Percentiles rank a stretch among this genome's conserved stretches.
Conservation (phyloP, 2,113 vertebrate species). For the Microtus ochrogaster region DNA sequence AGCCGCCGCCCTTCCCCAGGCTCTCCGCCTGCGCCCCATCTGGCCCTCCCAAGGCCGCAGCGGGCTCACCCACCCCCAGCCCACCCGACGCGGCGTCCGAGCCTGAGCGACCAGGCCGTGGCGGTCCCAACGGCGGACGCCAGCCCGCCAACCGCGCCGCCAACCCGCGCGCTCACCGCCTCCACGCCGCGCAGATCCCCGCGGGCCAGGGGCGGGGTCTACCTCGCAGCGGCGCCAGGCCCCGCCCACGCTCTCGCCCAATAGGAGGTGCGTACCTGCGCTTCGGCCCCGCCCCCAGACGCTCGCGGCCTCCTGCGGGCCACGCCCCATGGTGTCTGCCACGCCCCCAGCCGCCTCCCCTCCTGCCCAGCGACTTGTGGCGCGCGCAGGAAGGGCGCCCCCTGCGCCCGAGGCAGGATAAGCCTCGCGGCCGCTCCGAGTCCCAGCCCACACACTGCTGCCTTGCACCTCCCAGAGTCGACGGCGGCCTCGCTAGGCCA, state of each 20-base stretch:
- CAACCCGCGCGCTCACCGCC: constrained; percentile 16
- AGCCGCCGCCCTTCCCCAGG: constrained; percentile 12
- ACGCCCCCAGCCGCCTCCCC: neutral
- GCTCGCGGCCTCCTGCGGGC: neutral
- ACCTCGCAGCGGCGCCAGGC: neutral
- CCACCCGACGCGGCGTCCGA: neutral
- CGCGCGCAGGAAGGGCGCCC: neutral
- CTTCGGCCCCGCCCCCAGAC: neutral
- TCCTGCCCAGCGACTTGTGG: neutral
- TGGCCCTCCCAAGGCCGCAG: neutral
- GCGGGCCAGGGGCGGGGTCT: constrained; percentile 40
- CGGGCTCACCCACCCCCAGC: constrained; percentile 57
- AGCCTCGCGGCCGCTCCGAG: neutral
- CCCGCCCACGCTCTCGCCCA: neutral
- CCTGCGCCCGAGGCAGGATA: constrained; percentile 10
- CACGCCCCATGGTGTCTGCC: neutral
- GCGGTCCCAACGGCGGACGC: neutral
- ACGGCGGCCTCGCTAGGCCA: neutral
- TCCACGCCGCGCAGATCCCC: neutral
- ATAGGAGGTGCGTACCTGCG: neutral
- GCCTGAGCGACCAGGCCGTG: constrained; percentile 11
- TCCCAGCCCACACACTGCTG: neutral
- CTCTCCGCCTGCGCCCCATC: neutral
- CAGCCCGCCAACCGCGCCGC: neutral
- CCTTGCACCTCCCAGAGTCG: neutral